Evolutionary conservation across 2,888 invertebrate genomes (phyloP).

Genomic region (Pammene fasciana): DNA sequence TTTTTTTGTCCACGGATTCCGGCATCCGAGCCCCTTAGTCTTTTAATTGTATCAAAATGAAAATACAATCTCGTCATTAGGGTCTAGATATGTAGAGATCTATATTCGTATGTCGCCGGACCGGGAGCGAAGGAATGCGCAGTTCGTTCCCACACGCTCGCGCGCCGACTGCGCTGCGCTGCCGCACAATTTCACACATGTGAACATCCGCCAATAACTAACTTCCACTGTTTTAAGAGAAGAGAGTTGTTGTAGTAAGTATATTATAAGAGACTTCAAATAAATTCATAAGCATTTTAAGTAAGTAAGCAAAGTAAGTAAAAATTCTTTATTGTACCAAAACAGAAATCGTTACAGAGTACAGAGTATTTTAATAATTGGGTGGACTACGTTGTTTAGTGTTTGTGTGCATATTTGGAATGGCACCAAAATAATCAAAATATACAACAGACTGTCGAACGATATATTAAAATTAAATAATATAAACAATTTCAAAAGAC

Average conservation of each 20-base stretch:
- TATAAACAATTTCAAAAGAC: no score
- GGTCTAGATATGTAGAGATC: conserved; percentile 18
- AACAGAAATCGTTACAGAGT: no score
- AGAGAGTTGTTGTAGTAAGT: neutral
- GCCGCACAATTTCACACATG: conserved; percentile 15
- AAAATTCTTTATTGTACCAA: no score
- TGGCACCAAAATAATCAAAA: no score
- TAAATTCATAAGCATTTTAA: no score
- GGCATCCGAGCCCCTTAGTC: conserved; percentile 26
- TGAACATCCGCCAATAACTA: conserved; percentile 20
- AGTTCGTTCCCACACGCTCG: conserved; percentile 11
- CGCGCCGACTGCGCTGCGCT: neutral
- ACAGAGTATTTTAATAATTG: no score
- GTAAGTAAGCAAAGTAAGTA: no score
- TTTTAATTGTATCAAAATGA: conserved; percentile 29
- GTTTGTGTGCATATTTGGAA: no score
- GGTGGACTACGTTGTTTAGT: no score
- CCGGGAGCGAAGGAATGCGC: conserved; percentile 8
- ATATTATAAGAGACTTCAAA: no score
- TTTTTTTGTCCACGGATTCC: conserved; percentile 48
- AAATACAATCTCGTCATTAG: conserved; percentile 18
- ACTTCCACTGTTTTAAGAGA: conserved; percentile 6
- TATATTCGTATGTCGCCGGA: neutral
- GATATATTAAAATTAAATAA: no score
- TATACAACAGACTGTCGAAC: no score